Evolutionary conservation across 2,888 invertebrate species (phyloP).

Genomic region (Andrena minutula): DNA sequence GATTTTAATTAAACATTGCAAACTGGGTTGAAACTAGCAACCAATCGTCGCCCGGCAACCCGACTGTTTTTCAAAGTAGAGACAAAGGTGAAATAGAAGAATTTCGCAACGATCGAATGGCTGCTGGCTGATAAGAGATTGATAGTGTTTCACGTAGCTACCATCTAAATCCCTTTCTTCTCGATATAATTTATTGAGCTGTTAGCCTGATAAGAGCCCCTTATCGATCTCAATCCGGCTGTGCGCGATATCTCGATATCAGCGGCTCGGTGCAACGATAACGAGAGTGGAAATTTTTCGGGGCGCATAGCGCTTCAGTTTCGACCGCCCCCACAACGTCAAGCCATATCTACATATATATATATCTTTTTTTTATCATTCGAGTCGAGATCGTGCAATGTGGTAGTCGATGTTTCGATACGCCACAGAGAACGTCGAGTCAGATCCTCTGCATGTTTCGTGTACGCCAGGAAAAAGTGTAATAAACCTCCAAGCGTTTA

Average conservation of each 20-base stretch:
- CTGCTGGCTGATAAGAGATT: slow-evolving; percentile 30
- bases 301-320: neutral
- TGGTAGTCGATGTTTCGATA: neutral
- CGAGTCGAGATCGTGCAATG: neutral
- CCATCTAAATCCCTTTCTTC: slow-evolving; percentile 45
- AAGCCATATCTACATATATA: too few species aligned
- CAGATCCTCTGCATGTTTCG: slow-evolving; percentile 13
- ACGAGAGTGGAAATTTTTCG: slow-evolving; percentile 61
- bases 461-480: neutral
- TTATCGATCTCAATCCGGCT: slow-evolving; percentile 60
- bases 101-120: slow-evolving; percentile 7
- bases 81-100: neutral
- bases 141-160: slow-evolving; percentile 40
- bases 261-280: slow-evolving; percentile 48
- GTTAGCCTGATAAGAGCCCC: slow-evolving; percentile 52
- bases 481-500: neutral
- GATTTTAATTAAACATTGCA: too few species aligned
- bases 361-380: neutral
- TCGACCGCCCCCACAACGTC: too few species aligned
- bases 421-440: slow-evolving; percentile 10
- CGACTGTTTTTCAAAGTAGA: neutral
- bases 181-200: slow-evolving; percentile 57
- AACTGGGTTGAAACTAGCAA: too few species aligned
- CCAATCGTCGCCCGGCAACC: too few species aligned
- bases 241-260: slow-evolving; percentile 21